Conservation (phyloP, 1,140 invertebrate genomes). For the Drosophila gunungcola region DNA sequence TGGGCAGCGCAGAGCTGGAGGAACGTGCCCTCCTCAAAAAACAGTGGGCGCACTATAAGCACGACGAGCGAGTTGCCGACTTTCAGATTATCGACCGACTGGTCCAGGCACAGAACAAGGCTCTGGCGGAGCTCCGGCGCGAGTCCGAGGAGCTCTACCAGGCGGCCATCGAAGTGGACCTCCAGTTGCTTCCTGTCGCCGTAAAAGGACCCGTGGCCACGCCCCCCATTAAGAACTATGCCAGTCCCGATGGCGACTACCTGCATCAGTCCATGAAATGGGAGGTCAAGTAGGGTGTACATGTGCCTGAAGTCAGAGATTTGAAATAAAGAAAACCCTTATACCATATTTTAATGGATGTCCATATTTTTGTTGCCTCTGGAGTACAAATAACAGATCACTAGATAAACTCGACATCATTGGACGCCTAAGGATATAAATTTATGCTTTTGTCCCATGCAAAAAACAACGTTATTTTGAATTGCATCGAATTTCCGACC, state of each 20-base stretch:
- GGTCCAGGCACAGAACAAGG: slow-evolving; percentile 89
- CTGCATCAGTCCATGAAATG: slow-evolving; percentile 92
- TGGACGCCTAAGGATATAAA: too few species aligned
- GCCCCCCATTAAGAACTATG: slow-evolving; percentile 91
- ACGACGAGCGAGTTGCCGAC: slow-evolving; percentile 87
- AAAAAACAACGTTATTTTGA: too few species aligned
- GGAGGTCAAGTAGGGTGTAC: slow-evolving; percentile 83
- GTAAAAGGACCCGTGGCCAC: slow-evolving; percentile 90
- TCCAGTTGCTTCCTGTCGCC: slow-evolving; percentile 88
- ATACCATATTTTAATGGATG: background rate
- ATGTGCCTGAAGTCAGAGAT: slow-evolving; percentile 19
- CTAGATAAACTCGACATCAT: too few species aligned
- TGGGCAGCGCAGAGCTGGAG: slow-evolving; percentile 86
- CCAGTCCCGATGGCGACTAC: slow-evolving; percentile 93
- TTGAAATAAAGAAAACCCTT: slow-evolving; percentile 40
- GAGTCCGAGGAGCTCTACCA: slow-evolving; percentile 93
- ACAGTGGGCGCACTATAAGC: slow-evolving; percentile 90
- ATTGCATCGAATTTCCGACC: too few species aligned
- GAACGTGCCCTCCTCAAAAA: slow-evolving; percentile 87
- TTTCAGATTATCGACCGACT: slow-evolving; percentile 89
- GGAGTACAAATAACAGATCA: too few species aligned
- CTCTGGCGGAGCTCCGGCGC: slow-evolving; percentile 90
- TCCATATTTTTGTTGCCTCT: background rate
- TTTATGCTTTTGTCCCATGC: too few species aligned
- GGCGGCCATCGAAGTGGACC: slow-evolving; percentile 92